These are phyloP conservation scores for Caenorhabditis afra DNA, from an alignment of 2,888 invertebrate genomes.

Conservation along the genomic window DNA sequence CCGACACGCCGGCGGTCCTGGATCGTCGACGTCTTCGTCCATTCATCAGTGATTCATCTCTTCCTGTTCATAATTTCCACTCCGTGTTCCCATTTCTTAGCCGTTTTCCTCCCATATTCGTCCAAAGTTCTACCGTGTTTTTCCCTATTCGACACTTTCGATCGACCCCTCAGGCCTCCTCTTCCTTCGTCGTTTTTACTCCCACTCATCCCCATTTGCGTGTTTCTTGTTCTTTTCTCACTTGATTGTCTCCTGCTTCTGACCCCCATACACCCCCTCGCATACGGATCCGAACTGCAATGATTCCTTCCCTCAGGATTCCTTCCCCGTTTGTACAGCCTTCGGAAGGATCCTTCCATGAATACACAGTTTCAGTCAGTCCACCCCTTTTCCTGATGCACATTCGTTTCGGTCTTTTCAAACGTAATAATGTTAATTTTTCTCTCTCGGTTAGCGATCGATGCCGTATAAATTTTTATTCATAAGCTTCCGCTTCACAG, in stretches of 20 bases:
- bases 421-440: conserved; percentile 44
- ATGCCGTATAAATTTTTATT: conserved; percentile 37
- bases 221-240: conserved; percentile 35
- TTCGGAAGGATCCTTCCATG: neutral
- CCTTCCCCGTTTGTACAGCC: conserved; percentile 31
- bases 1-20: conserved; percentile 34
- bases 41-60: conserved; percentile 33
- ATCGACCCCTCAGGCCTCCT: conserved; percentile 32
- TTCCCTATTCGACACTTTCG: conserved; percentile 6
- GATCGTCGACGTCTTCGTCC: conserved; percentile 40
- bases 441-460: conserved; percentile 18
- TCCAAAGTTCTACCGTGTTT: conserved; percentile 27
- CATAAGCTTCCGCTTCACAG: too few relatives aligned
- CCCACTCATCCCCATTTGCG: conserved; percentile 33
- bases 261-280: conserved; percentile 5
- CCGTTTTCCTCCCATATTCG: conserved; percentile 3
- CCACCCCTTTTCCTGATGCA: conserved; percentile 19
- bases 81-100: neutral
- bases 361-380: neutral
- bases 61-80: conserved; percentile 35
- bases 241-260: conserved; percentile 17
- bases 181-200: conserved; percentile 1
- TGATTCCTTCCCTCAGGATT: conserved; percentile 19
- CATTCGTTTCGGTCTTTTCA: conserved; percentile 28
- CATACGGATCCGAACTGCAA: conserved; percentile 42